Evolutionary conservation across 2,888 invertebrate genomes (phyloP).

Genomic region (Drosophila histrio): DNA sequence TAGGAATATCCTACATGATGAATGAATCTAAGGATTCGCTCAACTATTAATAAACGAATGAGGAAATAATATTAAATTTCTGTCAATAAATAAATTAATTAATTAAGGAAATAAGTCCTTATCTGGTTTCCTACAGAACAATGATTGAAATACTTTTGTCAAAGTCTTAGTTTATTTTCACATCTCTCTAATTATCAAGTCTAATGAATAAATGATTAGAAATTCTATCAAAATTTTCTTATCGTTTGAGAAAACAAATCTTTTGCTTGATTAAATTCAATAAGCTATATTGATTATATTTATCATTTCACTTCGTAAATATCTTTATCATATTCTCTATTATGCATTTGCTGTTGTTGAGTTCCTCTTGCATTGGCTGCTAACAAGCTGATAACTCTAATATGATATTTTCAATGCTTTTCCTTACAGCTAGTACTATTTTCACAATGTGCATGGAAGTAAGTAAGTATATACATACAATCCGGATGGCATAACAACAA

Average conservation of each 20-base stretch:
- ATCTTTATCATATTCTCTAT: neutral
- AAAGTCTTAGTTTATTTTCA: too few species aligned
- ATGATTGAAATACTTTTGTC: too few species aligned
- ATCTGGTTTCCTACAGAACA: too few species aligned
- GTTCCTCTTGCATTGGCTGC: constrained; percentile 33
- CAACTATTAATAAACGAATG: too few species aligned
- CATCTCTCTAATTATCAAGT: too few species aligned
- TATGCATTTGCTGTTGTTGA: constrained; percentile 16
- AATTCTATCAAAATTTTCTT: too few species aligned
- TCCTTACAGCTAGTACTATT: constrained; percentile 33
- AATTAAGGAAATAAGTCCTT: too few species aligned
- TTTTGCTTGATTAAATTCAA: neutral
- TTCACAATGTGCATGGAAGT: constrained; percentile 45
- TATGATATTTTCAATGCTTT: constrained; percentile 33
- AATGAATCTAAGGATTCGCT: too few species aligned
- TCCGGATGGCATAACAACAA: constrained; percentile 11
- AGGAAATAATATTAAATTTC: too few species aligned
- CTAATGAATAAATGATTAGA: too few species aligned
- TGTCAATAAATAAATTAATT: too few species aligned
- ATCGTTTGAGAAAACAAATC: neutral
- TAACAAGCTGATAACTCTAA: constrained; percentile 62
- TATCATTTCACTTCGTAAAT: neutral
- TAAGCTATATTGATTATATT: neutral
- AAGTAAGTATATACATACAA: constrained; percentile 22
- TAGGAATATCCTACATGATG: neutral